phyloP scores from a whole-genome alignment of 2,888 invertebrate species.

The Eumerus sabulonum region DNA sequence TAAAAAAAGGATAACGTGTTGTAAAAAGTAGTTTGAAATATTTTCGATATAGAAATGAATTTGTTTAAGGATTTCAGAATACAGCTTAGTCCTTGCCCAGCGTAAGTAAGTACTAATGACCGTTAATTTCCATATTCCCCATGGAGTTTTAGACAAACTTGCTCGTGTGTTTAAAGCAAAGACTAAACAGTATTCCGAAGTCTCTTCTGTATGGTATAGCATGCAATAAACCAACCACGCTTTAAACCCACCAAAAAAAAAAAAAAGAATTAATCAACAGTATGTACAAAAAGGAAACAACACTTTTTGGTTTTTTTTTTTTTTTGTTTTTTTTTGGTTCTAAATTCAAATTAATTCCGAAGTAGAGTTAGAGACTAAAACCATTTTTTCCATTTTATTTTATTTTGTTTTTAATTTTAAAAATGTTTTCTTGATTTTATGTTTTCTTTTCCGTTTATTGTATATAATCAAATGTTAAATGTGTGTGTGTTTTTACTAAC shows the following conservation, averaged over 20 bases:
- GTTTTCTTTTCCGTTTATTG: slow-evolving; percentile 21
- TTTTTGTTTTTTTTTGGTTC: neutral
- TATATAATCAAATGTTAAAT: slow-evolving; percentile 43
- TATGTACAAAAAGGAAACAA: slow-evolving; percentile 33
- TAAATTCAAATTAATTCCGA: no score
- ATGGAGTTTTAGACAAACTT: slow-evolving; percentile 68
- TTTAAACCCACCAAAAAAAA: slow-evolving; percentile 21
- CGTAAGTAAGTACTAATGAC: slow-evolving; percentile 72
- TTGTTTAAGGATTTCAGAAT: slow-evolving; percentile 73
- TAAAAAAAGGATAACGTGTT: slow-evolving; percentile 22
- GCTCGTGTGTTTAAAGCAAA: slow-evolving; percentile 74
- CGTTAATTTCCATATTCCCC: no score
- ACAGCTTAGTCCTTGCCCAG: slow-evolving; percentile 78
- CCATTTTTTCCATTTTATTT: slow-evolving; percentile 5
- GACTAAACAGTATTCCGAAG: slow-evolving; percentile 79
- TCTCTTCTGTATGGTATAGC: slow-evolving; percentile 69
- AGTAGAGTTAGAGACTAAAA: neutral
- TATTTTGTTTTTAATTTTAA: slow-evolving; percentile 8
- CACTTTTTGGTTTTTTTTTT: slow-evolving; percentile 14
- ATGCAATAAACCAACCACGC: slow-evolving; percentile 46
- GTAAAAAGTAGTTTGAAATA: no score
- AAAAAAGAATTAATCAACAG: no score
- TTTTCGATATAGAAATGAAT: neutral
- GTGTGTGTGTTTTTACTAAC: slow-evolving; percentile 61
- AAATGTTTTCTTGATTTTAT: slow-evolving; percentile 19